These are phyloP conservation scores for Nowickia ferox DNA, from an alignment of 2,888 invertebrate genomes.

Conservation along the genomic window DNA sequence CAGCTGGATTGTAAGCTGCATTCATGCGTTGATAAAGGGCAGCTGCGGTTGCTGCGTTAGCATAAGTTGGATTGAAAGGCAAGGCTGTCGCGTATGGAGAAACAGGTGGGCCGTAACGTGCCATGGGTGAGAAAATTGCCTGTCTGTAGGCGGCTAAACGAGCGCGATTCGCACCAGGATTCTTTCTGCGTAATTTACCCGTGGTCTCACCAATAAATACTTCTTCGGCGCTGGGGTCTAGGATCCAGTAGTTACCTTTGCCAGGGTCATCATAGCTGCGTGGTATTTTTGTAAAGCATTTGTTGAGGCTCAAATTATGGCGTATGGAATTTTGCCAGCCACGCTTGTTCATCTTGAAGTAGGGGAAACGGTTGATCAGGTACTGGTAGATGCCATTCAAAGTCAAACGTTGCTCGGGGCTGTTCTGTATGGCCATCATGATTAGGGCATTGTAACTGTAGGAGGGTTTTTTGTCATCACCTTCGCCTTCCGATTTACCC, in stretches of 20 bases:
- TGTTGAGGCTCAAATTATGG: constrained; percentile 98
- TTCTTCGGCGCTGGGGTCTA: constrained; percentile 98
- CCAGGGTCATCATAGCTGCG: constrained; percentile 99
- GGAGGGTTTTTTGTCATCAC: constrained; percentile 93
- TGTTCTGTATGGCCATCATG: constrained; percentile 99
- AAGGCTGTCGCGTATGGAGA: constrained; percentile 74
- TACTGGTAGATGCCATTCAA: constrained; percentile 99
- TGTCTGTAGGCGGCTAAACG: constrained; percentile 95
- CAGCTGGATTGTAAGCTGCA: constrained; percentile 73
- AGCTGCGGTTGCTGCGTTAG: constrained; percentile 79
- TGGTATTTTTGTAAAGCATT: constrained; percentile 98
- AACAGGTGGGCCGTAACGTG: constrained; percentile 76
- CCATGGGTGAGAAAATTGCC: constrained; percentile 80
- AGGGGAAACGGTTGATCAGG: constrained; percentile 98
- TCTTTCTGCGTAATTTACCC: constrained; percentile 95
- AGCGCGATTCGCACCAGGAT: constrained; percentile 94
- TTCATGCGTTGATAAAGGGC: constrained; percentile 80
- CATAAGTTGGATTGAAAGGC: constrained; percentile 75
- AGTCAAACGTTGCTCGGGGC: constrained; percentile 95
- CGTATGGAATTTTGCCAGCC: constrained; percentile 99
- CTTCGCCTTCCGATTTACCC: constrained; percentile 72
- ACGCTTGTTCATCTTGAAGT: constrained; percentile 98
- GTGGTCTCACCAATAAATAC: constrained; percentile 99
- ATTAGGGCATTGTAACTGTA: constrained; percentile 99
- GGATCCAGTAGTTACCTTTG: constrained; percentile 99